Percentiles rank a stretch among this genome's conserved stretches.
These are phyloP conservation scores for Lucilia cuprina DNA, from an alignment of 1,140 invertebrate genomes.

Conservation along the genomic window DNA sequence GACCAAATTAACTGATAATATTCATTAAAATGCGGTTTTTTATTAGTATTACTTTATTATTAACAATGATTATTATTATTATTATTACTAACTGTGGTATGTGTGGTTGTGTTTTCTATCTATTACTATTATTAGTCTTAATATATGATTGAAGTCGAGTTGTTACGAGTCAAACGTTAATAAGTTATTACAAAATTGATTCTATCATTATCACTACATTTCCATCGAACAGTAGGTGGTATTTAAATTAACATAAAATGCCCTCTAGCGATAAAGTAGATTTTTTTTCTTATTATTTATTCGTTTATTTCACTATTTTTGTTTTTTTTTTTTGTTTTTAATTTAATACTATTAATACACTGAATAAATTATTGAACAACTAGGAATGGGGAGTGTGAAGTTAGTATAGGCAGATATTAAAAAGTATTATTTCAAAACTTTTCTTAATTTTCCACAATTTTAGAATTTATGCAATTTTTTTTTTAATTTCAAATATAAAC, in stretches of 20 bases:
- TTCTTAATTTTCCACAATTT: not conserved
- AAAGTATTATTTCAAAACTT: not conserved
- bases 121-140: conserved; percentile 4
- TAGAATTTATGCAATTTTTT: too few relatives aligned
- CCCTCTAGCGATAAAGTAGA: not conserved
- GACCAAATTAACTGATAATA: conserved; percentile 3
- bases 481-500: too few relatives aligned
- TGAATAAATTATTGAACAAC: conserved; percentile 12
- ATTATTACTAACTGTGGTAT: not conserved
- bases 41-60: not conserved
- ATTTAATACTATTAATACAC: not conserved
- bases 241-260: conserved; percentile 32
- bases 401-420: not conserved
- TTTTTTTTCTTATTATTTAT: not conserved
- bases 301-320: not conserved
- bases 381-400: not conserved
- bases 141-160: not conserved
- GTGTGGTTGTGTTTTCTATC: not conserved
- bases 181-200: conserved; percentile 16
- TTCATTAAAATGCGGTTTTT: conserved; percentile 7
- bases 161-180: not conserved
- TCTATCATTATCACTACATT: conserved; percentile 13
- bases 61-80: not conserved
- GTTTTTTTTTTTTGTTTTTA: not conserved
- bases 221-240: conserved; percentile 22